Conservation (phyloP, 2,888 invertebrate genomes). For the Apotomis capreana region DNA sequence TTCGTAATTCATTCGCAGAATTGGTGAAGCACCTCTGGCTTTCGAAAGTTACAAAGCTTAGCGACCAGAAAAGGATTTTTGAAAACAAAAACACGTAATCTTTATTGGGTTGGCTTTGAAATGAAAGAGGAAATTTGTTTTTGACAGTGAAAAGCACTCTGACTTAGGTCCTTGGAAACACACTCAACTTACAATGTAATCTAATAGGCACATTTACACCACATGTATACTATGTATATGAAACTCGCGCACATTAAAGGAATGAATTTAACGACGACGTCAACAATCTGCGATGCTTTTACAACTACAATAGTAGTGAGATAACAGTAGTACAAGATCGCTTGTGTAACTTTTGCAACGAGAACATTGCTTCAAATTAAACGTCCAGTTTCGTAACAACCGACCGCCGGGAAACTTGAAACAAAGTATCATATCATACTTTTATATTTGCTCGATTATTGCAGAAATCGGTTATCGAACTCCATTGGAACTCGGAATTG, state of each 20-base stretch:
- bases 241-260: neutral
- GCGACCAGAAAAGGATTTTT: conserved; percentile 19
- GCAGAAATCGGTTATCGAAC: conserved; percentile 19
- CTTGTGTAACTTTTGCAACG: conserved; percentile 11
- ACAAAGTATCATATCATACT: conserved; percentile 21
- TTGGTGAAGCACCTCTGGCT: conserved; percentile 4
- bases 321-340: conserved; percentile 1
- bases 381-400: conserved; percentile 27
- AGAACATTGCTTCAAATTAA: conserved; percentile 34
- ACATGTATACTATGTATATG: neutral
- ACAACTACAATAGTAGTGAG: neutral
- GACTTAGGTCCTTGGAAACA: conserved; percentile 22
- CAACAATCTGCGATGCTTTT: neutral
- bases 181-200: conserved; percentile 24
- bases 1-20: neutral
- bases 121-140: conserved; percentile 22
- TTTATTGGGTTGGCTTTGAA: conserved; percentile 30
- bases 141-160: conserved; percentile 37
- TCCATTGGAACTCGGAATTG: neutral
- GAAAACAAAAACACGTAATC: conserved; percentile 38
- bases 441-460: conserved; percentile 26
- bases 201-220: conserved; percentile 7
- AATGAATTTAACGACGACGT: conserved; percentile 1
- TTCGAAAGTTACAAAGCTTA: conserved; percentile 19
- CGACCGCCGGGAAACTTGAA: conserved; percentile 19